Base-by-base conservation (phyloP, 2,888 invertebrate species). In the Heliconius sara region DNA sequence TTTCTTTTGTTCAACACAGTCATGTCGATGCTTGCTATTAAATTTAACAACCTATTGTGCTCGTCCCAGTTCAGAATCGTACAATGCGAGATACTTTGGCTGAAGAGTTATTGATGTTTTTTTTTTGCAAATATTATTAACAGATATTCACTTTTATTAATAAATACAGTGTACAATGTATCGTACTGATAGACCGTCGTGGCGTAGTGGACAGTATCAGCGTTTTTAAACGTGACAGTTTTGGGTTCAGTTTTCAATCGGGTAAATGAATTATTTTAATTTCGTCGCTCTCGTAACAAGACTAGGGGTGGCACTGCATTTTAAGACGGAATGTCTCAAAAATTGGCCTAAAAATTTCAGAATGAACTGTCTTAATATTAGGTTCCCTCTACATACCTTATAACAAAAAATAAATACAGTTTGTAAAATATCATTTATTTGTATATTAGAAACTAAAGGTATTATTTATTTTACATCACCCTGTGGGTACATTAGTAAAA, bases 21-120 rank as follows among this genome's bases (percentile, higher is more conserved):
- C 43, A 60, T 63, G 71, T 77, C 77, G 70, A 57, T 67, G 57
- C 34, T 71, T 63, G 67, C 76, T 77, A 77, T 77, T 77, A 76
- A 76, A 70, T 77, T 71, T 70, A 77, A 77, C 77, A 70, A 77
- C 27, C 70, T 39, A 71, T 77, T 77, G 70, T 77, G 25, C n/a
- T 60, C 77, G 77, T 70, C 39, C 77, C 77, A 77, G 77, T 70
- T 77, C 66, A 60, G 70, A 43, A 13, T 43, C 27, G 60, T 63
- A 77, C 70, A 70, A 77, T 70, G 70, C 68, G 43, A 39, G 39
- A 43, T 47, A 39, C 70, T 52, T 57, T 70, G 77, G 70, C 70
- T 77, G 77, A 39, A 77, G 77, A 60, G 70, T 63, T 68, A 60
- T 70, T 70, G 70, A 70, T 70, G 60, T 76, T 76, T 68, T 67